Percentiles rank a stretch among this genome's conserved stretches.
phyloP scores from a whole-genome alignment of 2,888 invertebrate genomes.

The Ormia ochracea region DNA sequence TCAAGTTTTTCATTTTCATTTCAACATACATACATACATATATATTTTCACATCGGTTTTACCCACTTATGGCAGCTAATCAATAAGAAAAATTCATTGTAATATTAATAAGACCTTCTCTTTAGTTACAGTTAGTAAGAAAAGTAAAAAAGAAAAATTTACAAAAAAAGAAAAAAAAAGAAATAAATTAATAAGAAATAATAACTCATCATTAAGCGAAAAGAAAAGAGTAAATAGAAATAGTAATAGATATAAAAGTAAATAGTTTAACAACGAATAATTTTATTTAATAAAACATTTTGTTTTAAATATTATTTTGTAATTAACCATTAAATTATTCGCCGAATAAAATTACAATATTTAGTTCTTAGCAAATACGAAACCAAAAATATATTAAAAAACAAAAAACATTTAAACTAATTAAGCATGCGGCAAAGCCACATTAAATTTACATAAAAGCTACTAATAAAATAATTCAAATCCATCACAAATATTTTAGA shows the following conservation, averaged over 20 bases:
- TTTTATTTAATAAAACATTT: slow-evolving; percentile 16
- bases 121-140: slow-evolving; percentile 35
- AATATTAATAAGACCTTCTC: neutral
- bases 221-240: neutral
- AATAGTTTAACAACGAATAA: slow-evolving; percentile 51
- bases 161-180: no score
- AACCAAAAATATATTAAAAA: slow-evolving; percentile 46
- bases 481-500: slow-evolving; percentile 10
- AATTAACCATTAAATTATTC: slow-evolving; percentile 31
- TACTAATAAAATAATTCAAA: slow-evolving; percentile 5
- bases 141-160: neutral
- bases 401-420: neutral
- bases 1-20: slow-evolving; percentile 10
- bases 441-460: slow-evolving; percentile 1
- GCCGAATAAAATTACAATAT: neutral
- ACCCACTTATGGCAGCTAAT: slow-evolving; percentile 50
- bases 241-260: neutral
- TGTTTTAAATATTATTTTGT: slow-evolving; percentile 32
- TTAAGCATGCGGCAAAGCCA: slow-evolving; percentile 42
- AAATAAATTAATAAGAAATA: no score
- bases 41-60: neutral
- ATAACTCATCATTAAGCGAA: slow-evolving; percentile 3
- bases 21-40: no score
- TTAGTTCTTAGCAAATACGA: slow-evolving; percentile 40
- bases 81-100: slow-evolving; percentile 29